Evolutionary conservation across 2,888 invertebrate genomes (phyloP).

Genomic region (Apocheima hispidaria): DNA sequence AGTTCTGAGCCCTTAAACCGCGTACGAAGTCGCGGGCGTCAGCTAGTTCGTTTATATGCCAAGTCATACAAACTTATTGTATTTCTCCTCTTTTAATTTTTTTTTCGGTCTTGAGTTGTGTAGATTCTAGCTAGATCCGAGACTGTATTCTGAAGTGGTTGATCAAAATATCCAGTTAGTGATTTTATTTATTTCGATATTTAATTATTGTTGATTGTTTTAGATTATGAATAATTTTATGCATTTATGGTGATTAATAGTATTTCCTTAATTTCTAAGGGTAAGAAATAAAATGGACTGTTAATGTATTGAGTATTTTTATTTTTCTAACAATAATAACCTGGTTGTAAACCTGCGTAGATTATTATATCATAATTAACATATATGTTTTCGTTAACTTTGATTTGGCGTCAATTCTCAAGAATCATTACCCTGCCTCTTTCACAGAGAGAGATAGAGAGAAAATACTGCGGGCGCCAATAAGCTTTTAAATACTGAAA

Average conservation of each 20-base stretch:
- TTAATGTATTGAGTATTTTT: conserved; percentile 51
- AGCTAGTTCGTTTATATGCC: too few species aligned
- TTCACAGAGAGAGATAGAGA: too few species aligned
- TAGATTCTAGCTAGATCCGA: too few species aligned
- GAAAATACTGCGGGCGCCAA: too few species aligned
- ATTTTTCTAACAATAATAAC: conserved; percentile 11
- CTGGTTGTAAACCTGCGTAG: background rate
- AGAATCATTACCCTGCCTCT: too few species aligned
- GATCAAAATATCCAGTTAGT: conserved; percentile 1
- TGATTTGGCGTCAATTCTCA: too few species aligned
- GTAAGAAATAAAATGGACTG: conserved; percentile 61
- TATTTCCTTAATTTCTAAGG: conserved; percentile 50
- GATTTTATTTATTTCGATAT: conserved; percentile 28
- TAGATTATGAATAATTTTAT: conserved; percentile 49
- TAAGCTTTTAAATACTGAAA: too few species aligned
- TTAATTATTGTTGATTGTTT: conserved; percentile 52
- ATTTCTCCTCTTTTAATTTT: background rate
- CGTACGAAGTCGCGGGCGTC: too few species aligned
- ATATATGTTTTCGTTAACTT: too few species aligned
- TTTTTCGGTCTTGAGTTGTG: background rate
- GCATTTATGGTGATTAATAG: conserved; percentile 59
- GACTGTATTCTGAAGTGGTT: background rate
- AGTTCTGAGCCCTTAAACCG: too few species aligned
- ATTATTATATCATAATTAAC: too few species aligned
- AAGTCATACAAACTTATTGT: background rate